These are phyloP conservation scores for Xiphophorus birchmanni DNA, from an alignment of 2,797 vertebrate species.

Conservation along the genomic window DNA sequence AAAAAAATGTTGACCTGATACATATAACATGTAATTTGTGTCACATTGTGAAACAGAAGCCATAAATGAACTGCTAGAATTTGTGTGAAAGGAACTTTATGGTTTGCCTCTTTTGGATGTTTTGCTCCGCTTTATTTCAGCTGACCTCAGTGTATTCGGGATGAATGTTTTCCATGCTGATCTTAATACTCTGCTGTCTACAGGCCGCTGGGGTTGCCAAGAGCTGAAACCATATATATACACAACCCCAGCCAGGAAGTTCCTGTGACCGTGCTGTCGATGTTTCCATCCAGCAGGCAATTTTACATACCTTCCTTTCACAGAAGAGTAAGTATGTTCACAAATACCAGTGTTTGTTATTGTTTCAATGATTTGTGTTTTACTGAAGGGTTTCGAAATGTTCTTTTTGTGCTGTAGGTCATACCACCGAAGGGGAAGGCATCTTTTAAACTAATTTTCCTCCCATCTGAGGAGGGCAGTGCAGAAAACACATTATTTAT, in stretches of 20 bases:
- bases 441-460: conserved; percentile 95
- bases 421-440: conserved; percentile 94
- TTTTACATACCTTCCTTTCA: conserved; percentile 95
- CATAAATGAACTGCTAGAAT: background rate
- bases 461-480: conserved; percentile 93
- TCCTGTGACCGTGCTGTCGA: conserved; percentile 92
- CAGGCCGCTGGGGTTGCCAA: conserved; percentile 91
- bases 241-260: conserved; percentile 94
- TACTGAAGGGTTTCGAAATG: background rate
- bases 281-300: conserved; percentile 94
- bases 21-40: background rate
- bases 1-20: background rate
- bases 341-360: background rate
- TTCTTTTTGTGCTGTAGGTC: conserved; percentile 76
- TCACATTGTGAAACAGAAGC: background rate
- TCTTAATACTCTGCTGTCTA: conserved; percentile 24
- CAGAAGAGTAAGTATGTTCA: conserved; percentile 85
- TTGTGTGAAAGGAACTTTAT: background rate
- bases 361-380: background rate
- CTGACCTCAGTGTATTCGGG: background rate
- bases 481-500: conserved; percentile 98
- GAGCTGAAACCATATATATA: conserved; percentile 92
- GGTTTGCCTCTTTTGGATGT: background rate
- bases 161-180: conserved; percentile 15
- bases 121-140: background rate